Percentiles rank a stretch among this genome's conserved stretches.
These are phyloP conservation scores for Tachysurus fulvidraco DNA, from an alignment of 2,113 vertebrate species.

Conservation along the genomic window DNA sequence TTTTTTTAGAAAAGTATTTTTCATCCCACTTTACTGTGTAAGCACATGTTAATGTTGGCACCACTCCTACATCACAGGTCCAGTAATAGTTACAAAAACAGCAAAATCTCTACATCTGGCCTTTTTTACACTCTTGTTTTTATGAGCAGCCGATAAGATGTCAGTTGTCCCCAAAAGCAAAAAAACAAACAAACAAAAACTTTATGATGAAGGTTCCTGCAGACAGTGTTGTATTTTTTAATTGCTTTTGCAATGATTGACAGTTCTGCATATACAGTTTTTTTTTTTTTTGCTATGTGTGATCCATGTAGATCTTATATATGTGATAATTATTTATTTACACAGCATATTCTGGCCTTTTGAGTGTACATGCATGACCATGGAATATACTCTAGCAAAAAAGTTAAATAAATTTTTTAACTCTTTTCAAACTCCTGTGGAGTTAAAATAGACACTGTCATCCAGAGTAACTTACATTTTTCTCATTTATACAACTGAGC, in stretches of 20 bases:
- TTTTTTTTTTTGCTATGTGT: neutral
- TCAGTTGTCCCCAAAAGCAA: constrained; percentile 3
- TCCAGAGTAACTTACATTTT: too few relatives aligned
- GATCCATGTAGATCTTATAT: neutral
- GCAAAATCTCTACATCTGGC: neutral
- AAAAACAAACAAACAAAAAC: too few relatives aligned
- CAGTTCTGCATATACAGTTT: neutral
- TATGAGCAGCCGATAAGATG: constrained; percentile 2
- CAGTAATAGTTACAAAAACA: neutral
- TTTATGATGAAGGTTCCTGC: neutral
- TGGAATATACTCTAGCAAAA: too few relatives aligned
- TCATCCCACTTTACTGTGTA: neutral
- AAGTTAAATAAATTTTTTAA: too few relatives aligned
- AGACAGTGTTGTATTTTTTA: neutral
- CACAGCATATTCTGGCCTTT: neutral
- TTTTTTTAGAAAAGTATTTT: neutral
- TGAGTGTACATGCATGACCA: too few relatives aligned
- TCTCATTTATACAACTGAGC: too few relatives aligned
- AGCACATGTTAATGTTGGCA: constrained; percentile 8
- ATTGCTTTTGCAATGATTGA: neutral
- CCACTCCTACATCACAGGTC: neutral
- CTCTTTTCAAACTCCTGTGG: too few relatives aligned
- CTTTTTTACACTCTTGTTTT: neutral
- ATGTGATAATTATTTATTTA: neutral
- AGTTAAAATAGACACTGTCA: too few relatives aligned